These are phyloP conservation scores for Aphyosemion australe DNA, from an alignment of 2,113 vertebrate genomes.

Conservation along the genomic window DNA sequence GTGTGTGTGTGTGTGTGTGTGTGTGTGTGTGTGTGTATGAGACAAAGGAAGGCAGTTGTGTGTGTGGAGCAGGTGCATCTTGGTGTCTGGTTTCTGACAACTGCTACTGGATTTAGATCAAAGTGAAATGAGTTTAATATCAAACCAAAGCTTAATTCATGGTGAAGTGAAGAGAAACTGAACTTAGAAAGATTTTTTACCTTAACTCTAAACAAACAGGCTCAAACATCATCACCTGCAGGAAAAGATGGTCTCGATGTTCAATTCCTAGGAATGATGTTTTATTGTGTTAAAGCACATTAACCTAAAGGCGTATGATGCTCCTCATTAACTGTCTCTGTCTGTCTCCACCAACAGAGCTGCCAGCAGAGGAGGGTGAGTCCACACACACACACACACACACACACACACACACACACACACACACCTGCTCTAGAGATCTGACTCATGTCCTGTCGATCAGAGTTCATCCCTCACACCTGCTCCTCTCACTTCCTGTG, in stretches of 20 bases:
- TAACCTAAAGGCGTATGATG: no score
- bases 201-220: no score
- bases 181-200: no score
- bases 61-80: conserved; percentile 48
- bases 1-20: not conserved
- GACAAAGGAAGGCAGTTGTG: conserved; percentile 14
- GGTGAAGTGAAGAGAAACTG: no score
- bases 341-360: conserved; percentile 72
- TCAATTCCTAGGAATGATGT: no score
- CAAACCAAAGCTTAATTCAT: no score
- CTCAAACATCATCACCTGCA: no score
- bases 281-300: no score
- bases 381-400: no score
- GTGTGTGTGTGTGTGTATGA: conserved; percentile 13
- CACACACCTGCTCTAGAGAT: conserved; percentile 14
- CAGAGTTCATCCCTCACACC: conserved; percentile 24
- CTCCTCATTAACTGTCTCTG: not conserved
- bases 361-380: conserved; percentile 83
- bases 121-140: not conserved
- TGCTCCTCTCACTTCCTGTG: conserved; percentile 41
- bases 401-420: no score
- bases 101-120: no score
- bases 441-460: conserved; percentile 2
- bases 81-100: conserved; percentile 37
- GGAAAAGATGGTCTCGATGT: no score